Base-by-base conservation (phyloP, 2,888 invertebrate species). In the Tachina lurida region DNA sequence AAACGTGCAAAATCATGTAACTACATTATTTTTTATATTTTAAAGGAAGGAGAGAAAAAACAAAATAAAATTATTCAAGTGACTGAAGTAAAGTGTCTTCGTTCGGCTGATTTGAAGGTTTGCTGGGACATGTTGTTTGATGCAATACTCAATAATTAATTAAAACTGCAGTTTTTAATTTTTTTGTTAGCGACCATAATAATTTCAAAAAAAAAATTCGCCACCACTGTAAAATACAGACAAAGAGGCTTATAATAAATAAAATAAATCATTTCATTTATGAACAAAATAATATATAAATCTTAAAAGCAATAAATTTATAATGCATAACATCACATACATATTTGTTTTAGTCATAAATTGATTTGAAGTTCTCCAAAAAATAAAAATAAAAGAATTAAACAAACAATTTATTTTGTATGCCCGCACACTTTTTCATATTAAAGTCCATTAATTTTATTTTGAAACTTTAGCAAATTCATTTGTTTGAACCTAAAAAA, bases 241-340 rank as follows among this genome's bases (percentile, higher is more conserved):
- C 12, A 39, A 31, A 39, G 2, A 12, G 31, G 3, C 3, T 13
- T 8, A 19, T 2, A 10, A 31, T 10, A 60, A 41, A 60, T 17
- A 12, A 65, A 70, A 70, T 41, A 58, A 71, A 71, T 62, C 52
- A 63, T 52, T 74, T 63, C 12, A 22, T 74, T 41, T 52, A 52
- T 63, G 22, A 3, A 7, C 8, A 10, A 62, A 49, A 15, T 60
- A 49, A 74, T 15, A 74, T 15, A 74, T 22, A 67, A 62, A 63
- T 63, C 41, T 62, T n/a, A 8, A 22, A 2, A 5, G n/a, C 17
- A 74, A 49, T 60, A 49, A 47, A 67, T 67, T 63, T 63, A 19
- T 43, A 15, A 56, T 22, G 10, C 5, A 22, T 58, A 31, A 9
- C 58, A 13, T 58, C 39, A 12, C 60, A 60, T n/a, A 12, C 60